Conservation (phyloP, 2,888 invertebrate genomes). For the Chrysopilus asiliformis region DNA sequence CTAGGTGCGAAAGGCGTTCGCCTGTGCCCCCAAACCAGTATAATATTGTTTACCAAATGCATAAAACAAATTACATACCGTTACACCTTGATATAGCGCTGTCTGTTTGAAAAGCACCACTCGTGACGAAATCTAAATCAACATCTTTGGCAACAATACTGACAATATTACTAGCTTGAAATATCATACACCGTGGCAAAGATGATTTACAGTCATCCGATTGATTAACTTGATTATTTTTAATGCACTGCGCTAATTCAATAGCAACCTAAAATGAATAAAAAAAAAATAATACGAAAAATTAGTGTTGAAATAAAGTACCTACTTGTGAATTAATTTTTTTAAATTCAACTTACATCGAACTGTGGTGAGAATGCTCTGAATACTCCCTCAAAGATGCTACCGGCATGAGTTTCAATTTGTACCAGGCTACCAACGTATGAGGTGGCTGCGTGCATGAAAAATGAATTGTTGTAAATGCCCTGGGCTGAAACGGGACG, state of each 20-base stretch:
- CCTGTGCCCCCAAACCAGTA: too few relatives aligned
- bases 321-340: not conserved
- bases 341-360: slow-evolving; percentile 43
- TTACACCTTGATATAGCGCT: slow-evolving; percentile 76
- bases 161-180: slow-evolving; percentile 73
- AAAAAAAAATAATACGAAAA: too few relatives aligned
- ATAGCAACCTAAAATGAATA: slow-evolving; percentile 46
- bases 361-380: slow-evolving; percentile 80
- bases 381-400: slow-evolving; percentile 79
- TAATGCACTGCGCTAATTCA: slow-evolving; percentile 66
- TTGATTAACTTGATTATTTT: slow-evolving; percentile 23
- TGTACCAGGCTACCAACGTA: slow-evolving; percentile 74
- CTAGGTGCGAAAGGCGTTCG: too few relatives aligned
- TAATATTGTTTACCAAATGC: too few relatives aligned
- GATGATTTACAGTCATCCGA: slow-evolving; percentile 26
- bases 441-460: slow-evolving; percentile 78
- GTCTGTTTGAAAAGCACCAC: slow-evolving; percentile 81
- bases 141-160: slow-evolving; percentile 70
- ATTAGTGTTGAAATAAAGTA: too few relatives aligned
- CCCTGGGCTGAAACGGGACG: slow-evolving; percentile 64
- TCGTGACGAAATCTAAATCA: slow-evolving; percentile 78
- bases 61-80: too few relatives aligned
- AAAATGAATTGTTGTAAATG: slow-evolving; percentile 77
- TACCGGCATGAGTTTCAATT: slow-evolving; percentile 70
- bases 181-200: slow-evolving; percentile 40